Percentiles rank a stretch among this genome's conserved stretches.
Conservation (phyloP, 2,113 vertebrate genomes). For the Gymnorhina tibicen region DNA sequence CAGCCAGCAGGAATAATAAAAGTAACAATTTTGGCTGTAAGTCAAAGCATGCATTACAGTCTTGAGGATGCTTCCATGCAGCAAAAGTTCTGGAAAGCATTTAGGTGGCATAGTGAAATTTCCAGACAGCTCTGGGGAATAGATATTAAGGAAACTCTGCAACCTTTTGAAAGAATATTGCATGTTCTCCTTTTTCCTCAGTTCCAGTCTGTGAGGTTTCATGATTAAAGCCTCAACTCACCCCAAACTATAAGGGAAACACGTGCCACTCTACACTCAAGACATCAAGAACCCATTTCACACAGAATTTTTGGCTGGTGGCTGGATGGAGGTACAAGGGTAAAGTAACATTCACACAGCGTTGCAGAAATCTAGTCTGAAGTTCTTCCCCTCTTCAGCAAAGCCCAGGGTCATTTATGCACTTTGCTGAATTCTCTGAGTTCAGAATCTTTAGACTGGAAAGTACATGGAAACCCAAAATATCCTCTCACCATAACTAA, state of each 20-base stretch:
- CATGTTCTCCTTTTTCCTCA: not conserved
- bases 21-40: not conserved
- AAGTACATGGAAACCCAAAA: not conserved
- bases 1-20: not conserved
- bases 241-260: not conserved
- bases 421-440: not conserved
- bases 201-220: not conserved
- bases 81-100: not conserved
- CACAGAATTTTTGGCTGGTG: not conserved
- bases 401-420: not conserved
- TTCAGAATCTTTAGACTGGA: not conserved
- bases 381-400: not conserved
- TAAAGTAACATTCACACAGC: rapidly evolving
- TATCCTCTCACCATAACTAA: not conserved
- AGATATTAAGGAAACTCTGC: not conserved
- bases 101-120: not conserved
- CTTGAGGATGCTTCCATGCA: not conserved
- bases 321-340: not conserved
- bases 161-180: not conserved
- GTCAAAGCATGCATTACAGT: not conserved
- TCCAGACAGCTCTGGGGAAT: not conserved
- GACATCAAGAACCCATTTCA: not conserved
- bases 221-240: not conserved
- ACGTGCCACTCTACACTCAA: not conserved
- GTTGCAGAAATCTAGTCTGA: not conserved